Conservation (phyloP, 2,113 vertebrate species). For the Platichthys stellatus region DNA sequence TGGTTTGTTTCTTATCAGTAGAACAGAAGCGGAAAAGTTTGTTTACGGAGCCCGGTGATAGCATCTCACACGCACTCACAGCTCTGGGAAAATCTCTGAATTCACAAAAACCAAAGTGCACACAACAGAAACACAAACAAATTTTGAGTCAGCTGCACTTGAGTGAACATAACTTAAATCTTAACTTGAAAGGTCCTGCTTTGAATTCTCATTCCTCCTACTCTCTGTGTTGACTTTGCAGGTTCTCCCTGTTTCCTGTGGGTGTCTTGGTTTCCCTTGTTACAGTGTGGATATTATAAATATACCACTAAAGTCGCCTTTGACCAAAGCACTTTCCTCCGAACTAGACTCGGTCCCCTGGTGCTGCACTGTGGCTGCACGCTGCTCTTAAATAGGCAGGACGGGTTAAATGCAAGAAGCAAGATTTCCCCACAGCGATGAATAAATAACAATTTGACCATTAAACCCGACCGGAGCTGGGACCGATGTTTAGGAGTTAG, state of each 20-base stretch:
- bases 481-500: neutral
- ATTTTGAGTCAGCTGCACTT: neutral
- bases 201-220: neutral
- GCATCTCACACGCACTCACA: constrained; percentile 19
- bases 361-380: neutral
- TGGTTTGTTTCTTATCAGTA: constrained; percentile 57
- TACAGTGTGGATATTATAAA: neutral
- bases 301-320: neutral
- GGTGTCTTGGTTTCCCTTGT: no score
- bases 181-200: neutral
- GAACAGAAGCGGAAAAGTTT: constrained; percentile 52
- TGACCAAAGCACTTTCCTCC: neutral
- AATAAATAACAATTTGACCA: neutral
- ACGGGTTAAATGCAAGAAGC: neutral
- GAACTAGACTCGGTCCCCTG: neutral
- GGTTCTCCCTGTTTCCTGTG: no score
- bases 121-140: constrained; percentile 13
- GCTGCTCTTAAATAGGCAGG: neutral
- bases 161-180: neutral
- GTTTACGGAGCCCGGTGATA: constrained; percentile 30
- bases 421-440: neutral
- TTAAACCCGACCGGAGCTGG: neutral
- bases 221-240: neutral
- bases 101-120: constrained; percentile 22
- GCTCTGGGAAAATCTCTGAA: constrained; percentile 2